A percentile compares a stretch with the other conserved stretches of the same genome.
phyloP scores from a whole-genome alignment of 2,888 invertebrate genomes.

The Panzeria rudis region DNA sequence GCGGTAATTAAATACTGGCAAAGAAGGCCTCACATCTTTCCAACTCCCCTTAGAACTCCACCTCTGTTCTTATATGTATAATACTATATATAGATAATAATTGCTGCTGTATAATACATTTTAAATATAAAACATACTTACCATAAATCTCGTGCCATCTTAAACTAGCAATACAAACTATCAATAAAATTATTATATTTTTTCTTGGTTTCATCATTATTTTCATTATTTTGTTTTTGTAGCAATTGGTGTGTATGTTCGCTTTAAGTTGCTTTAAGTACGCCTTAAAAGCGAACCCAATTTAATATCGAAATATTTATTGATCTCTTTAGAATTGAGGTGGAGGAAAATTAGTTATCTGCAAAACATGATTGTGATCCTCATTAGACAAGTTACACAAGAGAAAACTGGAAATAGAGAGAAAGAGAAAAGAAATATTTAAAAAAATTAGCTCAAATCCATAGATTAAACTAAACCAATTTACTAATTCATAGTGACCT shows the following conservation, averaged over 20 bases:
- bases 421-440: constrained; percentile 1
- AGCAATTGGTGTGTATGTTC: neutral
- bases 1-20: too few relatives aligned
- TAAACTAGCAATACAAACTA: constrained; percentile 75
- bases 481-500: constrained; percentile 65
- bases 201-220: constrained; percentile 64
- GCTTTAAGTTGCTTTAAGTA: neutral
- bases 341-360: constrained; percentile 45
- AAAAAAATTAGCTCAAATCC: constrained; percentile 20
- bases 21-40: too few relatives aligned
- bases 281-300: constrained; percentile 26
- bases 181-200: constrained; percentile 68
- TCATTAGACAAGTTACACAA: constrained; percentile 20
- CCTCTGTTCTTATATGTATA: constrained; percentile 20
- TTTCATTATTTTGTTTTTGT: constrained; percentile 32
- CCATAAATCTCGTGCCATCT: constrained; percentile 76
- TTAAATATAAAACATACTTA: constrained; percentile 72
- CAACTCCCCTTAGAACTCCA: neutral
- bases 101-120: neutral
- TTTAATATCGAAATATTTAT: constrained; percentile 34
- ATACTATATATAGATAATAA: neutral
- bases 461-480: constrained; percentile 11
- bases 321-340: constrained; percentile 30
- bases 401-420: constrained; percentile 45
- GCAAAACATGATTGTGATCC: constrained; percentile 44